phyloP scores from a whole-genome alignment of 1,140 invertebrate genomes.

The Rhizoglyphus robini region DNA sequence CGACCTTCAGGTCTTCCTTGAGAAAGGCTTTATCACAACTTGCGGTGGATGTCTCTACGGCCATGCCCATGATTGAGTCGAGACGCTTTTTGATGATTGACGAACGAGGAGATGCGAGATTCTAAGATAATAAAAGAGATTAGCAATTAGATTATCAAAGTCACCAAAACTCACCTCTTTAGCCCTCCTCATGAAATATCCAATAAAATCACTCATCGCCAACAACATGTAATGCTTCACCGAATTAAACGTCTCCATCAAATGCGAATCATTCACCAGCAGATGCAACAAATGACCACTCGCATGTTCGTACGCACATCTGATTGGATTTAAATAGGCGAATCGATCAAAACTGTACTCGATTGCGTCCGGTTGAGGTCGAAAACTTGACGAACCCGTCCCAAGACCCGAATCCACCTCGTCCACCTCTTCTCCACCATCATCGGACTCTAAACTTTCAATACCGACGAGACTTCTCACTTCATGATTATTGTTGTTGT shows the following conservation, averaged over 20 bases:
- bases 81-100: constrained; percentile 61
- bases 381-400: no score
- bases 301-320: constrained; percentile 77
- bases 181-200: constrained; percentile 88
- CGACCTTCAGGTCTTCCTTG: constrained; percentile 61
- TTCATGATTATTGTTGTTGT: not conserved
- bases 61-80: constrained; percentile 68
- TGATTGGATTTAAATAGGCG: constrained; percentile 64
- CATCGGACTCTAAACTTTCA: no score
- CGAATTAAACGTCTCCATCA: constrained; percentile 72
- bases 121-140: no score
- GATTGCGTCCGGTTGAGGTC: not conserved
- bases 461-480: no score
- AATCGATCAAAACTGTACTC: constrained; percentile 51
- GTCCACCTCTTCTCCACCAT: not conserved
- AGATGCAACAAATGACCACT: constrained; percentile 75
- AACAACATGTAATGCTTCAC: constrained; percentile 89
- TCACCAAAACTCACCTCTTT: no score
- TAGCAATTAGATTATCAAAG: no score
- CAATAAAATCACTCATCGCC: constrained; percentile 78
- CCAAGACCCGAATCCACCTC: not conserved
- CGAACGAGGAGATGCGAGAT: constrained; percentile 69
- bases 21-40: constrained; percentile 65
- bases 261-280: constrained; percentile 75
- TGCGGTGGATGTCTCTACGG: constrained; percentile 65